Base-by-base conservation (phyloP, 2,797 vertebrate species). In the Myotis daubentonii region DNA sequence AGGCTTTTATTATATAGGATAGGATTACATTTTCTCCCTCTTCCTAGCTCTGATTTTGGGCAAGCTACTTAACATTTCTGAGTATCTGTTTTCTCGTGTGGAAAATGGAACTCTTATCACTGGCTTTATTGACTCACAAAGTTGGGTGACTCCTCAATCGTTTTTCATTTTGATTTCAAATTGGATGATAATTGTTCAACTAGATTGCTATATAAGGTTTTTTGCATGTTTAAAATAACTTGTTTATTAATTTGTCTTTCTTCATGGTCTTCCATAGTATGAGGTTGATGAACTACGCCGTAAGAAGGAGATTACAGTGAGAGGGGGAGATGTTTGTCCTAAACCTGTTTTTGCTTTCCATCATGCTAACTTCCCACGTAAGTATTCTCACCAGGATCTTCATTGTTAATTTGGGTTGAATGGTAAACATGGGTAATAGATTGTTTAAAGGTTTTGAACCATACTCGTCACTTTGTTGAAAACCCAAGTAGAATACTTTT, bases 301-400 rank as follows among this genome's bases (percentile, higher is more conserved):
- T 84, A 99, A 99, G 98, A 99, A 99, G 87, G 99, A 99, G 98
- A 99, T 99, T 95, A 99, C 99, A 16, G 95, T 99, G 94, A 98
- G 99, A 97, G 99, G 99, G 23, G 96, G 99, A 38, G 99, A 99
- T 78, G 99, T 99, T 72, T 99, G 99, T 96, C 99, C 99, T 68
- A 99, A 99, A 53, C 98, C 99, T 0, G 98, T 99, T 81, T 99
- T 98, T 47, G 98, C 97, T 75, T 99, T 99, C 97, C 99, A 99
- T 96, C 99, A 99, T 74, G 99, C 99, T 8, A 99, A 99, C 86
- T 99, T 99, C 98, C 99, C 99, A 0, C 99, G 99, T 99, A 91
- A 99, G 99, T 99, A 70, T 87, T 94, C 66, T 60, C 16, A 6
- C 30, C 5, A 30, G 38, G 28, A 28, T 68, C 22, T 47, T 89